Evolutionary conservation across 1,140 invertebrate species (phyloP).

Genomic region (Tetramorium parvispinum): DNA sequence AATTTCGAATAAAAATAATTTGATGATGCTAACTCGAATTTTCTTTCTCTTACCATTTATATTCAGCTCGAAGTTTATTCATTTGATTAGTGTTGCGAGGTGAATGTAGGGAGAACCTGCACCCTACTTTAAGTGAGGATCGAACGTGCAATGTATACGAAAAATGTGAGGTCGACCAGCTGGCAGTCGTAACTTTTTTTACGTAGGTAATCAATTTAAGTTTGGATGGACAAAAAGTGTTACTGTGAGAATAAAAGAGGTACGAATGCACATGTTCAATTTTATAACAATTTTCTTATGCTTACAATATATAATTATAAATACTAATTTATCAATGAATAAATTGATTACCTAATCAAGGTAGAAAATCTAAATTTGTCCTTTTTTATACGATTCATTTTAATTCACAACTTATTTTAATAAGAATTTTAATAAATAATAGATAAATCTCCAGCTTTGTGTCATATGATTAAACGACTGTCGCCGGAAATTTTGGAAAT

Average conservation of each 20-base stretch:
- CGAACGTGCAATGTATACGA: conserved; percentile 54
- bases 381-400: background rate
- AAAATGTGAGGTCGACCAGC: conserved; percentile 27
- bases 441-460: background rate
- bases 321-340: background rate
- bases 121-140: conserved; percentile 52
- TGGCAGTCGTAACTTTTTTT: conserved; percentile 31
- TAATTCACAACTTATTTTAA: background rate
- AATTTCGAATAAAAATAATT: too few species aligned
- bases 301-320: background rate
- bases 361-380: background rate
- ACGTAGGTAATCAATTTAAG: conserved; percentile 57
- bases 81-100: conserved; percentile 50
- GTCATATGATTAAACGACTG: background rate
- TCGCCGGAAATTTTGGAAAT: background rate
- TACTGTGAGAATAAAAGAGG: background rate
- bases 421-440: background rate
- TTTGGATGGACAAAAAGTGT: background rate
- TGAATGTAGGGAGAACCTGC: background rate
- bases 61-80: conserved; percentile 48
- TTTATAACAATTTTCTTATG: background rate
- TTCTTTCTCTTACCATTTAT: background rate
- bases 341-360: background rate
- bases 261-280: conserved; percentile 1
- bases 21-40: too few species aligned